Conservation (phyloP, 2,113 vertebrate genomes). For the Malaclemys terrapin region DNA sequence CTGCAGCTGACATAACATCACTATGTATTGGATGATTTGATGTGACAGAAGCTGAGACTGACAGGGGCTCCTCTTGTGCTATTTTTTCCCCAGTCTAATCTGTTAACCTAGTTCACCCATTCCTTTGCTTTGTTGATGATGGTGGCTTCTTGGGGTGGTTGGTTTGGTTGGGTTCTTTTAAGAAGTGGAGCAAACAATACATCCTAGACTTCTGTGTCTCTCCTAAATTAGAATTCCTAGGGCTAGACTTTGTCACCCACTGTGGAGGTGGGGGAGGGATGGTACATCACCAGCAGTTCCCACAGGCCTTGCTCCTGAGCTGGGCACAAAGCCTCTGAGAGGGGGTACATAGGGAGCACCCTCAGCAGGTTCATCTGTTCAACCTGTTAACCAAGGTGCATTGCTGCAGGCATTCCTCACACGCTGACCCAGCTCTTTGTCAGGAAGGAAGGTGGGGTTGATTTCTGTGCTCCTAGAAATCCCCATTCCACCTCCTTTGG, state of each 20-base stretch:
- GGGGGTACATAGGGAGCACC: background rate
- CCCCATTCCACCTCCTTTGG: background rate
- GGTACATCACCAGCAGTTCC: background rate
- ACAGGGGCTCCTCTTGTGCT: background rate
- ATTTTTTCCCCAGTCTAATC: background rate
- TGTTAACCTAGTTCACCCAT: background rate
- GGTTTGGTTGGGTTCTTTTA: background rate
- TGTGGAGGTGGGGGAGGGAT: background rate
- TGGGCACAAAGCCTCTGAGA: background rate
- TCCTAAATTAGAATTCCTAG: background rate
- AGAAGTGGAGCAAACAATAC: background rate
- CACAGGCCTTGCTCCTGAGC: fast-evolving
- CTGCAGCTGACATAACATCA: conserved; percentile 1
- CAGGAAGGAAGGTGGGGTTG: background rate
- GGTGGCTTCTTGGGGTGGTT: background rate
- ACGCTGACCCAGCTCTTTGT: too few relatives aligned
- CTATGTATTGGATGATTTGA: background rate
- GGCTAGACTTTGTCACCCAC: background rate
- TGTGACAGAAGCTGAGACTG: background rate
- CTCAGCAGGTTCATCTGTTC: background rate
- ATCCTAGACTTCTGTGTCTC: background rate
- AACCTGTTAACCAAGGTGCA: background rate
- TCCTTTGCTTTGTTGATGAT: background rate
- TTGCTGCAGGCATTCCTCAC: background rate
- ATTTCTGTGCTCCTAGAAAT: too few relatives aligned